Evolutionary conservation across 2,113 vertebrate species (phyloP).

Genomic region (Gopherus flavomarginatus): DNA sequence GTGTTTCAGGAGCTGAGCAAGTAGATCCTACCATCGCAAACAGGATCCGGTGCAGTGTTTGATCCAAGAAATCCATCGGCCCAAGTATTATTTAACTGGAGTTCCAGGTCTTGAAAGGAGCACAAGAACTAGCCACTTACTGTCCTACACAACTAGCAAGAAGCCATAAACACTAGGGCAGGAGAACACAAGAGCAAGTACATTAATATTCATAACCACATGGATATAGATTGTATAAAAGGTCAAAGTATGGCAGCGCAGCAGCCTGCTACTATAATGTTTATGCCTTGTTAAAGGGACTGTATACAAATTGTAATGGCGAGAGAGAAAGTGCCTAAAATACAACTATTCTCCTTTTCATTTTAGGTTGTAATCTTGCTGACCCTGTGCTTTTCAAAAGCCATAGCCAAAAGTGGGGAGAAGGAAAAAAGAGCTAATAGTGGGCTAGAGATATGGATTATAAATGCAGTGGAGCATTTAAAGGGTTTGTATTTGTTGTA

Average conservation of each 20-base stretch:
- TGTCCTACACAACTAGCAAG: not conserved
- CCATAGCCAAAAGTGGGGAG: not conserved
- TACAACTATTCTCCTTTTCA: not conserved
- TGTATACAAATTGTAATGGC: not conserved
- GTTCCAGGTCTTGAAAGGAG: no score
- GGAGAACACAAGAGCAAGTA: not conserved
- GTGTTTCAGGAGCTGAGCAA: not conserved
- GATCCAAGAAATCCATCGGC: not conserved
- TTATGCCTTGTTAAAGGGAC: constrained; percentile 5
- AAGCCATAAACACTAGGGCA: not conserved
- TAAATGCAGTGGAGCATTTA: not conserved
- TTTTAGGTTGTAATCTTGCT: not conserved
- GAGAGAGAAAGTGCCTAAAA: not conserved
- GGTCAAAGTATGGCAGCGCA: not conserved
- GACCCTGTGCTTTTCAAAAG: not conserved
- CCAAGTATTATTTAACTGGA: not conserved
- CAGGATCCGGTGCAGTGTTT: not conserved
- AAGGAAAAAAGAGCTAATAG: not conserved
- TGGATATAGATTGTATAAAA: constrained; percentile 4
- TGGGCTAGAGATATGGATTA: not conserved
- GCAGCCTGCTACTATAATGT: not conserved
- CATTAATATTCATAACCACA: not conserved
- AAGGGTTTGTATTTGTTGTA: not conserved
- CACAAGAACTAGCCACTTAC: no score
- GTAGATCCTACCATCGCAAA: not conserved